phyloP scores from a whole-genome alignment of 2,797 vertebrate genomes.

The Arctocebus calabarensis region DNA sequence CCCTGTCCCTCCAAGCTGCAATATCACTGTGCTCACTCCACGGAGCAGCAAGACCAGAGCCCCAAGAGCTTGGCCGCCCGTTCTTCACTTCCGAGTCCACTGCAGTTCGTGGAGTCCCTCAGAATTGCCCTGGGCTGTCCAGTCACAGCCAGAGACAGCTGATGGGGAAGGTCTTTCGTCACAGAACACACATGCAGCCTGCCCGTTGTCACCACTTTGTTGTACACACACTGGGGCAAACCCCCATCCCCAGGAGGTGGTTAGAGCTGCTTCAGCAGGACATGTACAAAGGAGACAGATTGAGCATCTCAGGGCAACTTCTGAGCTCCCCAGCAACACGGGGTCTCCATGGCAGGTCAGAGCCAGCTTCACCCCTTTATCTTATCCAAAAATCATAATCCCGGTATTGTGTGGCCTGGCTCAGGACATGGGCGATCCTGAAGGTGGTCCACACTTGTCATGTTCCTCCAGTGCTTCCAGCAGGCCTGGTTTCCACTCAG shows the following conservation, averaged over 20 bases:
- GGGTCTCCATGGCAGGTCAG: background rate
- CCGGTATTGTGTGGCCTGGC: background rate
- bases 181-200: background rate
- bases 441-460: constrained; percentile 63
- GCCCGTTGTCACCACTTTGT: background rate
- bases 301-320: background rate
- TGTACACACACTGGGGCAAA: background rate
- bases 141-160: accelerated
- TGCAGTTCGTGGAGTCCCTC: background rate
- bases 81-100: background rate
- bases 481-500: constrained; percentile 72
- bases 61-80: accelerated
- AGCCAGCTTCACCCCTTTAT: background rate
- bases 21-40: accelerated
- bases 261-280: background rate
- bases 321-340: background rate
- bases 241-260: background rate
- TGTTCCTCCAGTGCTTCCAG: constrained; percentile 70
- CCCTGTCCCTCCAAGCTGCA: background rate
- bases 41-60: background rate
- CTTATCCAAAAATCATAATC: background rate
- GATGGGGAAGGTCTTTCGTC: background rate
- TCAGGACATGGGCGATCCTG: background rate
- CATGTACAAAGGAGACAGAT: background rate
- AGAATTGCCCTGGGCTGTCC: background rate